Base-by-base conservation (phyloP, 2,888 invertebrate species). In the Lochmaea capreae region DNA sequence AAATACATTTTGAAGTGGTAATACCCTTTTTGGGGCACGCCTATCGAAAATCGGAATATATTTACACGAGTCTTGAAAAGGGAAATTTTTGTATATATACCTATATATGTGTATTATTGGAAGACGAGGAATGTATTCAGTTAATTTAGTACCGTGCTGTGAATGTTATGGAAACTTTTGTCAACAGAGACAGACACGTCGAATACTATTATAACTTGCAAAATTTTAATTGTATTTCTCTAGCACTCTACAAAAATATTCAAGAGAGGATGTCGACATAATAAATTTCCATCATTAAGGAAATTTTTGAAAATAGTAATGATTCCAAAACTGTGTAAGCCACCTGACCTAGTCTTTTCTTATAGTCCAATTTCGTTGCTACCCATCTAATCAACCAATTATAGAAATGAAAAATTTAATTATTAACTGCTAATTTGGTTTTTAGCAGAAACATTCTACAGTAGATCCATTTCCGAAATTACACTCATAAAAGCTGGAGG, bases 61-160 rank as follows among this genome's bases (percentile, higher is more conserved):
- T 16, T 10, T 16, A 65, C 2, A 8, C 39, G 16, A n/a, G 43
- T 58, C 67, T 57, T 57, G 67, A 67, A 67, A 67, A 58, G 67
- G 58, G 57, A 67, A 59, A 67, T 67, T 67, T 67, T 58, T 58
- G 42, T 18, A 59, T 67, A 58, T 43, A 43, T 67, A 33, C 3
- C 1, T 26, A 26, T 26, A 26, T 26, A 26, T 26, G 26, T 33
- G 58, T 67, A 58, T 57, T 67, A 67, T 67, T 18, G 58, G 58
- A 22, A 59, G 43, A 67, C 58, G 58, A 33, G 26, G 58, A 12
- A 67, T 43, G 22, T 67, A 67, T 67, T 46, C 57, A 57, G 57
- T 57, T 57, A 57, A 57, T 57, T 57, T 12, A 11, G 11, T 16
- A 10, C 57, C 22, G 22, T 12, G 57, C 57, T 22, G 22, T 16